Conservation (phyloP, 2,797 vertebrate species). For the Hipposideros larvatus region DNA sequence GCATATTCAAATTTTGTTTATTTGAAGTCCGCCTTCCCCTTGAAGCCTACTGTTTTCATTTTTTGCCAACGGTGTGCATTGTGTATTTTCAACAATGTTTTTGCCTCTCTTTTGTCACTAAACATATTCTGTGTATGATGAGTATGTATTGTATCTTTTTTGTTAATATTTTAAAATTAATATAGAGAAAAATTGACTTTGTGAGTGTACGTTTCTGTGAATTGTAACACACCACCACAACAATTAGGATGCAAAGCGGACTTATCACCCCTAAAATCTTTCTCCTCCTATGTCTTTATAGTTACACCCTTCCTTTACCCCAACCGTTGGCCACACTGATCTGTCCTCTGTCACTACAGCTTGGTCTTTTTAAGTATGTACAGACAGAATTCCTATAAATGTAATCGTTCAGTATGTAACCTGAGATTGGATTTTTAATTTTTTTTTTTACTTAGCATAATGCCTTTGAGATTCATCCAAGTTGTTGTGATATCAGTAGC, state of each 20-base stretch:
- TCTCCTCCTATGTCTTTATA: neutral
- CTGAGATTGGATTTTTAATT: neutral
- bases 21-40: neutral
- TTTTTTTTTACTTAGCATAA: neutral
- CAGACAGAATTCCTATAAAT: neutral
- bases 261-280: neutral
- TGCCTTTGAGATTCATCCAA: too few species aligned
- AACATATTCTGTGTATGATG: neutral
- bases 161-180: neutral
- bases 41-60: neutral
- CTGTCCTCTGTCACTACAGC: neutral
- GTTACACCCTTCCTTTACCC: neutral
- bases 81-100: slow-evolving; percentile 42
- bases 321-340: neutral
- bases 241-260: neutral
- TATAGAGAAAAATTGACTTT: neutral
- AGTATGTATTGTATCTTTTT: neutral
- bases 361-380: neutral
- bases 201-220: neutral
- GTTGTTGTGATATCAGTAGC: neutral
- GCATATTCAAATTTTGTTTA: neutral
- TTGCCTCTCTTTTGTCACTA: neutral
- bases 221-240: neutral
- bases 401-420: neutral
- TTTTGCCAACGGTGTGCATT: neutral